phyloP scores from a whole-genome alignment of 2,797 vertebrate genomes.

The Xenentodon cancila region DNA sequence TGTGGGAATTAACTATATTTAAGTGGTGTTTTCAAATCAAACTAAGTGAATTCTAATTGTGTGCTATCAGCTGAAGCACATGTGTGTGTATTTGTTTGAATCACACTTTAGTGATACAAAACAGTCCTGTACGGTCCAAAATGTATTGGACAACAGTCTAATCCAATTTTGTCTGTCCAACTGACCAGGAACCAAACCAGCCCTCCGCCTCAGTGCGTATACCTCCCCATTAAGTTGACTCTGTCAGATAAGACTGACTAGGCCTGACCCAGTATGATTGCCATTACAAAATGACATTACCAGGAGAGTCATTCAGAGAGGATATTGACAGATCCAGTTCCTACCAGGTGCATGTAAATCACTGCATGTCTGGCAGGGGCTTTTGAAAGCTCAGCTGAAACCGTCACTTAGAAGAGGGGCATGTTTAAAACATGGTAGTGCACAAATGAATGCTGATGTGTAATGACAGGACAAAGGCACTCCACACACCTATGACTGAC shows the following conservation, averaged over 20 bases:
- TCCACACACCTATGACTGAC: constrained; percentile 68
- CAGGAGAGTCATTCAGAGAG: not conserved
- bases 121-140: too few species aligned
- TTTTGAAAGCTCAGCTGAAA: constrained; percentile 65
- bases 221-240: not conserved
- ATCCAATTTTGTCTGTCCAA: not conserved
- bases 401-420: constrained; percentile 67
- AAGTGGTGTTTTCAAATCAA: too few species aligned
- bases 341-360: not conserved
- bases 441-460: constrained; percentile 68
- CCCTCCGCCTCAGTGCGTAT: not conserved
- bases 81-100: too few species aligned
- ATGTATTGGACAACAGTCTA: too few species aligned
- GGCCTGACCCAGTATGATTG: not conserved
- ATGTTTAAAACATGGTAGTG: constrained; percentile 56
- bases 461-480: constrained; percentile 73
- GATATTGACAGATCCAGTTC: not conserved
- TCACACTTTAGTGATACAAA: too few species aligned
- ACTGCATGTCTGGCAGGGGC: not conserved
- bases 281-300: not conserved
- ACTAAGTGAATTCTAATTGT: too few species aligned
- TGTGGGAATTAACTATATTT: too few species aligned
- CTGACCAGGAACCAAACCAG: not conserved
- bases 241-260: not conserved
- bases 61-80: too few species aligned